Evolutionary conservation across 1,140 invertebrate genomes (phyloP).

Genomic region (Drosophila elegans): DNA sequence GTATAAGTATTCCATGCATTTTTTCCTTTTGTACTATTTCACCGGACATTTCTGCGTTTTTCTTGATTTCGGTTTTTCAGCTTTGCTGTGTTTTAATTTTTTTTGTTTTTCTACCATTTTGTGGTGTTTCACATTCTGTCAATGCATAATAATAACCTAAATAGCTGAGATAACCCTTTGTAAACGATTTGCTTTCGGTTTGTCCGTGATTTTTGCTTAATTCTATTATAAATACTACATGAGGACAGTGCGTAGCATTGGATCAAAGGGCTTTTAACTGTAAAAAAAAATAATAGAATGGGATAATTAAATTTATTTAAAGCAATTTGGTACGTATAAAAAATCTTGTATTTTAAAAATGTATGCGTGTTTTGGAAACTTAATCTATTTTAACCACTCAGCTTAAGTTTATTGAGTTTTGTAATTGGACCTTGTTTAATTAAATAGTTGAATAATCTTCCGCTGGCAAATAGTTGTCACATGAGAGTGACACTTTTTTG

Average conservation of each 20-base stretch:
- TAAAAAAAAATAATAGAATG: not conserved
- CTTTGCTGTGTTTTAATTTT: slow-evolving; percentile 4
- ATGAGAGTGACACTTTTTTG: slow-evolving; percentile 4
- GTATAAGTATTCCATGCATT: slow-evolving; percentile 34
- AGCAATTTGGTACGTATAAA: not conserved
- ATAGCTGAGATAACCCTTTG: slow-evolving; percentile 50
- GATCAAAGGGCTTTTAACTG: not conserved
- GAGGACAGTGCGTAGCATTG: slow-evolving; percentile 12
- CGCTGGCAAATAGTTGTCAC: slow-evolving; percentile 20
- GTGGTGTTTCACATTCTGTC: slow-evolving; percentile 46
- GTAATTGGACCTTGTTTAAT: slow-evolving; percentile 8
- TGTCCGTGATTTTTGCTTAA: slow-evolving; percentile 30
- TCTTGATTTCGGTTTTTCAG: slow-evolving; percentile 18
- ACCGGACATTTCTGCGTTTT: slow-evolving; percentile 37
- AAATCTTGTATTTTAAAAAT: too few species aligned
- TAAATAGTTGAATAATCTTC: slow-evolving; percentile 8
- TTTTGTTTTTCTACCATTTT: slow-evolving; percentile 9
- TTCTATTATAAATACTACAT: slow-evolving; percentile 46
- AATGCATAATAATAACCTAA: slow-evolving; percentile 43
- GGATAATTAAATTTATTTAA: not conserved
- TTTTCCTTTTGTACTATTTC: slow-evolving; percentile 34
- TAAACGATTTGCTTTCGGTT: slow-evolving; percentile 40
- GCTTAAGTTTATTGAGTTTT: slow-evolving; percentile 4
- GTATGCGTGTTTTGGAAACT: not conserved
- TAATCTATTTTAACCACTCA: not conserved